Evolutionary conservation across 2,888 invertebrate genomes (phyloP), one percentile per base, ranked within the genome.

Genomic region (Stenodera caucasica): DNA sequence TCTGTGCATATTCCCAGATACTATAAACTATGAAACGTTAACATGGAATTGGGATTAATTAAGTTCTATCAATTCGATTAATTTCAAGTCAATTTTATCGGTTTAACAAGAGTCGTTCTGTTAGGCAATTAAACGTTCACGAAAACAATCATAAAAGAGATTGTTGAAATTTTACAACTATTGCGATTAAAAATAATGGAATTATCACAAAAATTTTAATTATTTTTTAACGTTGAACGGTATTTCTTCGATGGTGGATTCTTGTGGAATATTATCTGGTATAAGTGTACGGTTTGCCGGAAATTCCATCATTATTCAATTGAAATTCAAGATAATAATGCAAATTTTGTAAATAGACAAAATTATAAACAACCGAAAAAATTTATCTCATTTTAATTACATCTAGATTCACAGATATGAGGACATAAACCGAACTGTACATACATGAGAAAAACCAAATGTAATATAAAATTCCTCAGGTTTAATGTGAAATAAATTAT

Each of bases 401-500:
- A 35, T 52, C 37, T 55, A 54, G 40, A 18, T 40, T 9, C 11
- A 15, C 9, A 21, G 40, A 40, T 18, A 40, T 18, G 40, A 40
- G 15, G 6, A 37, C 4, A 35, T 35, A 11, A 14, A n/a, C 6
- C 12, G 14, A 37, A 37, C 35, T 35, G 35, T 35, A 15, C 14
- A 35, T 35, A 40, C 40, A 21, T 62, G 62, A 53, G 62, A 62
- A 62, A 62, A 62, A 62, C 40, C 32, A 14, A 30, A 58, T 52
- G 26, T 62, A 58, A 62, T 58, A 55, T 62, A 53, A 53, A 57
- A 57, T 50, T 21, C 53, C 53, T 45, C 32, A 2, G 35, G 51
- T 57, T 63, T 52, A 70, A 70, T 68, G 70, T 65, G 66, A 70
- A 70, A 70, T 70, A 70, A 70, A 70, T 70, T 70, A 65, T 68